These are phyloP conservation scores for Spinus pinus DNA, from an alignment of 2,797 vertebrate species.

Conservation along the genomic window DNA sequence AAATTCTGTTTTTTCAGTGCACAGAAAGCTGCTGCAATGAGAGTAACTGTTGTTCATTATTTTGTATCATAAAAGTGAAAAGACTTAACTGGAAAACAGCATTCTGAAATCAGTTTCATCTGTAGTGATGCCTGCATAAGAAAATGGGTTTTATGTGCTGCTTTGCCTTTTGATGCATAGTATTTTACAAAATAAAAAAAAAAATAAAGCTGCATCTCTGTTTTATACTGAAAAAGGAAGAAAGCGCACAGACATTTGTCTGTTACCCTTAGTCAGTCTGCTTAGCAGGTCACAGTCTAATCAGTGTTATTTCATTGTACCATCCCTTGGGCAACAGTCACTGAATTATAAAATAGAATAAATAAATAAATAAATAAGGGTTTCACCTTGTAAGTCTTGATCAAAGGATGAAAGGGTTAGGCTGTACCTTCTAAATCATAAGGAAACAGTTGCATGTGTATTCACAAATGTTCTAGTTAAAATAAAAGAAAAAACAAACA, in stretches of 20 bases:
- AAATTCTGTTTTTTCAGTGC: not conserved
- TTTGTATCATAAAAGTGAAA: not conserved
- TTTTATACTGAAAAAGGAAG: not conserved
- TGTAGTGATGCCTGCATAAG: not conserved
- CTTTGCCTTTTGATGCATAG: not conserved
- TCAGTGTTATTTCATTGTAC: not conserved
- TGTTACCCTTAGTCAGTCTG: not conserved
- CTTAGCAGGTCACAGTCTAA: not conserved
- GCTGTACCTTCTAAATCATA: not conserved
- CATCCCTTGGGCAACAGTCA: not conserved
- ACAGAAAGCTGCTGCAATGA: not conserved
- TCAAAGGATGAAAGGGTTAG: not conserved
- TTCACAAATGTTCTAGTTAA: not conserved
- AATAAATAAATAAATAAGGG: not conserved
- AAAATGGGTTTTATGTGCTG: not conserved
- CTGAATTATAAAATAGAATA: not conserved
- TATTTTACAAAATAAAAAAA: not conserved
- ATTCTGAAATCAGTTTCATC: not conserved
- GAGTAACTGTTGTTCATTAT: not conserved
- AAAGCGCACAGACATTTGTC: not conserved
- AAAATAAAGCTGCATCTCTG: not conserved
- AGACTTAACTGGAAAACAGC: not conserved
- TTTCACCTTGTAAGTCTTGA: not conserved
- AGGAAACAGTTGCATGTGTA: not conserved
- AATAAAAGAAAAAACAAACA: not conserved